A percentile compares a stretch with the other conserved stretches of the same genome.
These are phyloP conservation scores for Luscinia luscinia DNA, from an alignment of 2,797 vertebrate species.

Conservation along the genomic window DNA sequence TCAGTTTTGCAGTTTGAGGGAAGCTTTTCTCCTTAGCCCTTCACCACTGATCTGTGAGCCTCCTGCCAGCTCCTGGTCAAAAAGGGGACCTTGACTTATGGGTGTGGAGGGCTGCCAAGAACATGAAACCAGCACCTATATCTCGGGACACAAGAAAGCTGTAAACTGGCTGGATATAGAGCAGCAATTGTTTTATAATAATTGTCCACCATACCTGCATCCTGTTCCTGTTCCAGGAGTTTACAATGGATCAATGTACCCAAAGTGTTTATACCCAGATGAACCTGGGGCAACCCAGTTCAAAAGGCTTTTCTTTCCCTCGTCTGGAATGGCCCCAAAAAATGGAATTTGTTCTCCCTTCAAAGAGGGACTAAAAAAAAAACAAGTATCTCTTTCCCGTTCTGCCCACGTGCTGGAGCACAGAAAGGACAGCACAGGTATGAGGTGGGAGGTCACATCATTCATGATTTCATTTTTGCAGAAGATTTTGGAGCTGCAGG, in stretches of 20 bases:
- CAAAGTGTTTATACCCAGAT: slow-evolving; percentile 15
- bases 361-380: background rate
- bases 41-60: background rate
- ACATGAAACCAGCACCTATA: slow-evolving; percentile 23
- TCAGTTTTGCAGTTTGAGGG: background rate
- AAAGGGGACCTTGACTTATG: background rate
- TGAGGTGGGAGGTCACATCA: background rate
- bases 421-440: background rate
- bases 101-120: slow-evolving; percentile 45
- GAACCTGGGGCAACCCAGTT: background rate
- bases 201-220: slow-evolving; percentile 56
- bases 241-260: slow-evolving; percentile 59
- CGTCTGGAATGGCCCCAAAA: background rate
- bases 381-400: background rate
- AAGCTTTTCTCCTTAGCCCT: background rate
- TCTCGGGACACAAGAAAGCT: slow-evolving; percentile 34
- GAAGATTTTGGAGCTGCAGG: background rate
- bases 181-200: slow-evolving; percentile 51
- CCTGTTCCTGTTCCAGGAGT: slow-evolving; percentile 68
- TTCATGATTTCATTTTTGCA: background rate
- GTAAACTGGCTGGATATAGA: slow-evolving; percentile 44
- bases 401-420: background rate
- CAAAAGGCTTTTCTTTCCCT: background rate
- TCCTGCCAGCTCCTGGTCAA: background rate
- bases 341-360: background rate